Base-by-base conservation (phyloP, 2,888 invertebrate genomes). In the Oxycera nigricornis region DNA sequence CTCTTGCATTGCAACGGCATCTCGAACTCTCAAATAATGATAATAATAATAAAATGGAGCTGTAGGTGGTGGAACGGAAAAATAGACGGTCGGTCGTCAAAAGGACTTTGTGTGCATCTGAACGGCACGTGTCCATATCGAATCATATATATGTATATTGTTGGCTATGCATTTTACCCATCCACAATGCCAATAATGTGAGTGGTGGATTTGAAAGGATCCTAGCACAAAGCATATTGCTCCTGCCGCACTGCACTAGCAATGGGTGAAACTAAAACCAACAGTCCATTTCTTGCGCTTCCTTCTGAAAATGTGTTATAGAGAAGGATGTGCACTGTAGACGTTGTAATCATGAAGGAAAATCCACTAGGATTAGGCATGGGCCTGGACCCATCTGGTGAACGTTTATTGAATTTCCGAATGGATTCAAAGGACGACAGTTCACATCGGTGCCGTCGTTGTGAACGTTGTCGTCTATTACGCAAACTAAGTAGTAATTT, bases 381-480 rank as follows among this genome's bases (percentile, higher is more conserved):
- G 70, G 70, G 55, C n/a, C 55, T 31, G 70, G 70, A 70, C 70
- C 70, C 70, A 70, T 70, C 70, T 70, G 70, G 52, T 70, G 55
- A 70, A 31, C 14, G 70, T 35, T 70, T 52, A 70, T 70, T 70
- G 55, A 70, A 70, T 70, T 70, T 70, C 31, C 70, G 39, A 65
- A 41, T 39, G 65, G 65, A 65, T 65, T 65, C 65, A 65, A 22
- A 1, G 41, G 39, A 65, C 39, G 41, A 68, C 50, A 52, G 68
- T 52, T 55, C 20, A 52, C 35, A 52, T 70, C 52, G 35, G 52
- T 70, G 52, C 6, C 52, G 35, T 3, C 20, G 2, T 30, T 30
- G 35, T 61, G n/a, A 20, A 2, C 24, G 22, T 24, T 20, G 39
- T 14, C 39, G 39, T 41, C 39, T 65, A 39, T 39, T 39, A 24